Percentiles rank a stretch among this genome's conserved stretches.
phyloP scores from a whole-genome alignment of 2,113 vertebrate species.

The Loxodonta africana region DNA sequence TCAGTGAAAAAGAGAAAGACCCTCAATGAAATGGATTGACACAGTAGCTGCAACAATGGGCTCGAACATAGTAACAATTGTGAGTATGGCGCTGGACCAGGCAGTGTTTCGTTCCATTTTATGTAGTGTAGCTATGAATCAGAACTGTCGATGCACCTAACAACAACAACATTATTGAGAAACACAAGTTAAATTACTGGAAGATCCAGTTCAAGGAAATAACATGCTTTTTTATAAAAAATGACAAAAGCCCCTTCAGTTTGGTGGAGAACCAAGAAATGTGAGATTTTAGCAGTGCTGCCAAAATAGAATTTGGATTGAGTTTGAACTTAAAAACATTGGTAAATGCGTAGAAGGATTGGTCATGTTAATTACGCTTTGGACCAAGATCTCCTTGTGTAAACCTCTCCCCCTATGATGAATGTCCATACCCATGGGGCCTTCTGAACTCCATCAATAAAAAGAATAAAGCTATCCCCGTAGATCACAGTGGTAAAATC shows the following conservation, averaged over 20 bases:
- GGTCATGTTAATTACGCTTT: background rate
- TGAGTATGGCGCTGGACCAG: too few species aligned
- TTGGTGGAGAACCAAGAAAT: slow-evolving; percentile 36
- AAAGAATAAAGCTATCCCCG: background rate
- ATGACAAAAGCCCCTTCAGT: background rate
- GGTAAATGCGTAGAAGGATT: background rate
- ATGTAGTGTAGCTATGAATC: too few species aligned
- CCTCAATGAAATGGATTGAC: too few species aligned
- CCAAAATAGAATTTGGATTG: slow-evolving; percentile 47
- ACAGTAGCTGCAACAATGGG: too few species aligned
- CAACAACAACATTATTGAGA: background rate
- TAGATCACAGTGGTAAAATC: background rate
- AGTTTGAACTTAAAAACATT: slow-evolving; percentile 47
- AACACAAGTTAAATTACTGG: slow-evolving; percentile 28
- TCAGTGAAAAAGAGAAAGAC: too few species aligned
- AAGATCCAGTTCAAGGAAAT: slow-evolving; percentile 51
- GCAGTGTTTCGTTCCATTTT: too few species aligned
- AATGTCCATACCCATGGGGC: background rate
- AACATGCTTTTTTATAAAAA: background rate
- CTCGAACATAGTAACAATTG: too few species aligned
- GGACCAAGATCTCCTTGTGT: background rate
- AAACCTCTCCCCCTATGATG: background rate
- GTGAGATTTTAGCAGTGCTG: background rate
- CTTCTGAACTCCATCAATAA: background rate
- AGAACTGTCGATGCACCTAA: too few species aligned